Base-by-base conservation (phyloP, 2,113 vertebrate species). In the Thinocorus orbignyianus region DNA sequence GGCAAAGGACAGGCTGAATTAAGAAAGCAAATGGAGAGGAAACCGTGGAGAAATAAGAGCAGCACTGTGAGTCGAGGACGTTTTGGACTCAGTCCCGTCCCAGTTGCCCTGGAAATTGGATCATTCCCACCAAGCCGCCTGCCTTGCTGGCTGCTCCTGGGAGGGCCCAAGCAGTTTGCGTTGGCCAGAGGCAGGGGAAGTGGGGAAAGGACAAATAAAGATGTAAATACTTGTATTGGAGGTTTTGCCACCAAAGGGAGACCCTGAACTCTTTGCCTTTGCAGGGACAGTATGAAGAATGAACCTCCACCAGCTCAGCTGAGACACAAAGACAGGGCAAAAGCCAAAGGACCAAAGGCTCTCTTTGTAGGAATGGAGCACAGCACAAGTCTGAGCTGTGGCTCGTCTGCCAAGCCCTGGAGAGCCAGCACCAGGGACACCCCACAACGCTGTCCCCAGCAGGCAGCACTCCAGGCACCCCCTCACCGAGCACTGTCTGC, bases 11-110 rank as follows among this genome's bases (percentile, higher is more conserved):
- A 72, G 57, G 81, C 83, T 91, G 96, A 93, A 90, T 85, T 92
- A 81, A 91, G 89, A 92, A 92, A 96, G 77, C 84, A 97, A 96
- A 97, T 0, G 65, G 80, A 96, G 94, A 97, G 93, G 89, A 97
- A 97, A 90, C 58, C 2, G 13, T 49, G 41, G n/a, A 87, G 82
- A 80, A 97, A 95, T 94, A 92, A 96, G 88, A 90, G 88, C 44
- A 3, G 88, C 84, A 73, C 89, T 96, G 93, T 96, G 92, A 84
- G 90, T 52, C 1, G 3, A 94, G 81, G 91, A 86, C 71, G 22
- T 65, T 46, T 72, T 92, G 91, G 90, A 91, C 72, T 91, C 86
- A 15, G 69, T 87, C 94, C 78, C 17, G 0, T 82, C 64, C 66
- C 9, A 4, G 93, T 92, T 95, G 86, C 90, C 93, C 86, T 95